phyloP scores from a whole-genome alignment of 1,140 invertebrate genomes.

The Oncopodura yosiiana region DNA sequence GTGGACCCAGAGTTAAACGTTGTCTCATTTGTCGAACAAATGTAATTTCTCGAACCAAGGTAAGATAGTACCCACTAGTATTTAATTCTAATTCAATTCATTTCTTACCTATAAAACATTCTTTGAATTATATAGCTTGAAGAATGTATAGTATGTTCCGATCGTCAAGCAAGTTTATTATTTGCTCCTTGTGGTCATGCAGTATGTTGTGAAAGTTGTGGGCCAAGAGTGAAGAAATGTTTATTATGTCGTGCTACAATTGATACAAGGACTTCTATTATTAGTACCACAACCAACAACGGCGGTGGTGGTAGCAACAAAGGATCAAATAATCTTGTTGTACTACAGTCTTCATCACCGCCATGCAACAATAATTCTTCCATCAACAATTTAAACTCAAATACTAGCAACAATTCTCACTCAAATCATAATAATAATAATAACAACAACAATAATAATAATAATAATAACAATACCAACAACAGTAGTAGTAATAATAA shows the following conservation, averaged over 20 bases:
- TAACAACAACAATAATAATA: conserved; percentile 36
- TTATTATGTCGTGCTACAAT: conserved; percentile 83
- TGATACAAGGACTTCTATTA: conserved; percentile 60
- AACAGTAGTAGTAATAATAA: conserved; percentile 12
- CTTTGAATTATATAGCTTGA: conserved; percentile 57
- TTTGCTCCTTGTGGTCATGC: conserved; percentile 92
- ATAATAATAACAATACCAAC: conserved; percentile 20
- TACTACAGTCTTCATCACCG: conserved; percentile 25
- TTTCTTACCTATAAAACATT: background rate
- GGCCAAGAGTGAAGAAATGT: conserved; percentile 72
- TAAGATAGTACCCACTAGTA: conserved; percentile 37
- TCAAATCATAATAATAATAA: background rate
- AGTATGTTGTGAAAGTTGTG: conserved; percentile 70
- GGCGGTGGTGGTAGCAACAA: conserved; percentile 24
- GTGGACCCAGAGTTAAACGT: conserved; percentile 87
- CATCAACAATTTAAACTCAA: too few species aligned
- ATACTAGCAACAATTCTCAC: too few species aligned
- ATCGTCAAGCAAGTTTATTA: conserved; percentile 77
- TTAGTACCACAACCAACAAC: conserved; percentile 48
- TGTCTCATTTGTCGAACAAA: conserved; percentile 84
- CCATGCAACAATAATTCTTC: too few species aligned
- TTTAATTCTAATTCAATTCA: conserved; percentile 7
- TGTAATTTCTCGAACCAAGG: conserved; percentile 63
- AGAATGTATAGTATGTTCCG: conserved; percentile 91
- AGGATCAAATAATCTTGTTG: conserved; percentile 29